A percentile compares a stretch with the other conserved stretches of the same genome.
These are phyloP conservation scores for Brachypterus glaber DNA, from an alignment of 2,888 invertebrate species.

Conservation along the genomic window DNA sequence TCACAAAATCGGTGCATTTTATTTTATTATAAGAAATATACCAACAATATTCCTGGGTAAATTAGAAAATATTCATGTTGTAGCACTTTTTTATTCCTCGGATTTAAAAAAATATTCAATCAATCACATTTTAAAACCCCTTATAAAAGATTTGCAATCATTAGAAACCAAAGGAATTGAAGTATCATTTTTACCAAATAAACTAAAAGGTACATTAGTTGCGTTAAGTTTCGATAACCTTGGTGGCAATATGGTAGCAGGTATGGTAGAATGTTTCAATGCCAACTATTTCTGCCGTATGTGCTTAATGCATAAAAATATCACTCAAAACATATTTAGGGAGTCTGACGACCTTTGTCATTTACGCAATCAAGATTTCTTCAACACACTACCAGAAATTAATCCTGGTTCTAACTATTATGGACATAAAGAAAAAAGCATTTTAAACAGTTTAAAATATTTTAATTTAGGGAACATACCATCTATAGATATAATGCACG, in stretches of 20 bases:
- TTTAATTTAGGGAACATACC: constrained; percentile 5
- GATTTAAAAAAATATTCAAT: constrained; percentile 17
- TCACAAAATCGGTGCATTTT: constrained; percentile 21
- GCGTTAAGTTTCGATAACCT: constrained; percentile 19
- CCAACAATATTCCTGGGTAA: constrained; percentile 10
- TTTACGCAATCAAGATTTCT: neutral
- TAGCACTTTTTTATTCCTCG: constrained; percentile 15
- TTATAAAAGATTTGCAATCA: constrained; percentile 17
- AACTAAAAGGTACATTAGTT: constrained; percentile 11
- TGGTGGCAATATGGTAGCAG: constrained; percentile 19
- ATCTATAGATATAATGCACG: constrained; percentile 23
- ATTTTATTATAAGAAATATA: constrained; percentile 18
- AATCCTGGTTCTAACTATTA: neutral
- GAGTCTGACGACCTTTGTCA: neutral
- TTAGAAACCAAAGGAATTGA: constrained; percentile 14
- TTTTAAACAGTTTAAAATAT: constrained; percentile 6
- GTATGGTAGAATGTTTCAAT: constrained; percentile 19
- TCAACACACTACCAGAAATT: neutral
- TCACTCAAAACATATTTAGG: constrained; percentile 2
- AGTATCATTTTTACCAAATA: neutral
- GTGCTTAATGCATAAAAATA: constrained; percentile 14
- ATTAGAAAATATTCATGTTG: constrained; percentile 15
- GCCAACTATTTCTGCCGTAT: constrained; percentile 21
- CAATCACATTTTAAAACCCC: constrained; percentile 14
- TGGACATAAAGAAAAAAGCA: constrained; percentile 4